These are phyloP conservation scores for Mormyrus iriodes DNA, from an alignment of 2,113 vertebrate genomes.

Conservation along the genomic window DNA sequence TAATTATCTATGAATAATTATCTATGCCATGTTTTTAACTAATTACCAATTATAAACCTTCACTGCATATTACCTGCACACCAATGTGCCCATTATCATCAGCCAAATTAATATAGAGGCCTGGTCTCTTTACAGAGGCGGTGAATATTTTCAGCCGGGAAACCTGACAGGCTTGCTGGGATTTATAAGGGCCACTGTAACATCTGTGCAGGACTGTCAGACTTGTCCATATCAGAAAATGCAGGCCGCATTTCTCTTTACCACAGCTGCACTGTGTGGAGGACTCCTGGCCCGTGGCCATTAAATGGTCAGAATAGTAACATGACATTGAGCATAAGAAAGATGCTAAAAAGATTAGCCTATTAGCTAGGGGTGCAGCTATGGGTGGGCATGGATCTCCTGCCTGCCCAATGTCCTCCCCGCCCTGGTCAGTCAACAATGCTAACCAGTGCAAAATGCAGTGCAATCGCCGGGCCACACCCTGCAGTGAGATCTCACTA, in stretches of 20 bases:
- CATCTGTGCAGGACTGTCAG: background rate
- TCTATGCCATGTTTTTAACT: background rate
- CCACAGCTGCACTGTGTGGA: background rate
- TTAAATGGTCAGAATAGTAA: background rate
- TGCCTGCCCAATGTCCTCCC: background rate
- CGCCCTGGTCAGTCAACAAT: background rate
- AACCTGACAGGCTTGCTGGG: background rate
- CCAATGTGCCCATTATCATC: background rate
- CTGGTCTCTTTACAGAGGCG: background rate
- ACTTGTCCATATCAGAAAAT: background rate
- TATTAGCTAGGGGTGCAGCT: background rate
- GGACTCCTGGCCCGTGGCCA: background rate
- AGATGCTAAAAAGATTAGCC: background rate
- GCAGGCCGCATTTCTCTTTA: background rate
- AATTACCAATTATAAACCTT: background rate
- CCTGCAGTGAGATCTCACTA: background rate
- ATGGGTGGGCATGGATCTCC: background rate
- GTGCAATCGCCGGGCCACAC: too few relatives aligned
- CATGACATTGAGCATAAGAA: background rate
- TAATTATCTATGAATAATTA: background rate
- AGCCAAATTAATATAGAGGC: background rate
- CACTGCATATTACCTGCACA: background rate
- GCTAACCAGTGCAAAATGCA: background rate
- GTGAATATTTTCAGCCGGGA: background rate
- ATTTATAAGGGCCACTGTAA: background rate